phyloP scores from a whole-genome alignment of 2,888 invertebrate species.

The Antitype chi region DNA sequence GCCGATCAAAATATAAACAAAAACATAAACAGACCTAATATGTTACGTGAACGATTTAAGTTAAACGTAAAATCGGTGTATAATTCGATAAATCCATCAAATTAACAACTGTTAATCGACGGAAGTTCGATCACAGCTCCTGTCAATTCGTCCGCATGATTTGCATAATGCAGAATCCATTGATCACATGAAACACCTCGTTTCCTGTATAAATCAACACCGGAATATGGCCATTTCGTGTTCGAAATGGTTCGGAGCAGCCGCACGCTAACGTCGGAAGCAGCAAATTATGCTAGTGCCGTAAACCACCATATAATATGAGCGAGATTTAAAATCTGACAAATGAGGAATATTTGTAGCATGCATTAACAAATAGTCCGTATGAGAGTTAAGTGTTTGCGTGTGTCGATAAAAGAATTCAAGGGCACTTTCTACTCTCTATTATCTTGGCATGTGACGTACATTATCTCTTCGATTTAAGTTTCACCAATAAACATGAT shows the following conservation, averaged over 20 bases:
- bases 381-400: conserved; percentile 22
- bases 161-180: conserved; percentile 69
- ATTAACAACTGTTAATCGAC: conserved; percentile 69
- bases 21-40: conserved; percentile 40
- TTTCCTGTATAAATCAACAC: conserved; percentile 78
- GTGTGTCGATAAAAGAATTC: conserved; percentile 40
- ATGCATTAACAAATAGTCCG: conserved; percentile 28
- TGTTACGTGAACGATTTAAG: conserved; percentile 60
- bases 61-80: conserved; percentile 45
- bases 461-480: conserved; percentile 36
- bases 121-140: conserved; percentile 74
- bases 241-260: conserved; percentile 73
- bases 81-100: conserved; percentile 66
- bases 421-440: conserved; percentile 50
- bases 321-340: conserved; percentile 54
- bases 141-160: conserved; percentile 64
- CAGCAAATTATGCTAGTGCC: conserved; percentile 69
- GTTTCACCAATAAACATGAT: conserved; percentile 36
- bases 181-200: conserved; percentile 73
- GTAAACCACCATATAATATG: conserved; percentile 55
- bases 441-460: conserved; percentile 48
- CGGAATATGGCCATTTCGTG: conserved; percentile 76
- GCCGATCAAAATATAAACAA: conserved; percentile 46
- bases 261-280: conserved; percentile 81
- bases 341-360: conserved; percentile 44